Evolutionary conservation across 2,113 vertebrate species (phyloP), one percentile per base, ranked within the genome.

Genomic region (Gobio gobio): DNA sequence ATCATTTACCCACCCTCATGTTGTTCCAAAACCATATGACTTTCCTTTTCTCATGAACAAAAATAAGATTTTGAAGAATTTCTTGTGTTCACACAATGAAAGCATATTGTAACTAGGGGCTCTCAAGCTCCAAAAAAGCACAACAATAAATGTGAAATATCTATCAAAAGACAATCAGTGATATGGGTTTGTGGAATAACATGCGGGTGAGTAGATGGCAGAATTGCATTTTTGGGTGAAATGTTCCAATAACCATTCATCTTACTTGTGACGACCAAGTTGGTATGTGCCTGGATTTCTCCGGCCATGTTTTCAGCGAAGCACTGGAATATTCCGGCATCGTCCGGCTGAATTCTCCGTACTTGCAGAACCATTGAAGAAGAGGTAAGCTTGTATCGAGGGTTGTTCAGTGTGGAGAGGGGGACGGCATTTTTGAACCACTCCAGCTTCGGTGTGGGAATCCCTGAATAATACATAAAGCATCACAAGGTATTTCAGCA

Each of bases 261-360:
- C 97, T 98, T 92, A 99, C 98, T 96, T 70, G 96, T 98, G 51
- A 98, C 96, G 0, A 96, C 95, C 66, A 99, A 95, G 85, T 97
- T 96, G 83, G 97, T 94, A 87, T 95, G 90, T 0, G 94, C 95
- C 66, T 98, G 96, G 29, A 91, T 91, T 92, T 99, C 97, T 79
- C 97, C 98, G 0, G 95, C 97, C 1, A 89, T 90, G 20, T 95
- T 99, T 70, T 93, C 95, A 29, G 97, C 97, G 3, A 99, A 95
- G 86, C 98, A 99, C 93, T 99, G 97, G 92, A 97, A 99, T 90
- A 98, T 95, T 33, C 98, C 98, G 0, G 96, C 95, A 0, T 99
- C 98, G 20, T 94, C 94, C 0, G 95, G 96, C 45, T 90, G 93
- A 78, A 96, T 93, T 56, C 91, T 87, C 10, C 94, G 95, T 80